Percentiles rank a stretch among this genome's conserved stretches.
Evolutionary conservation across 2,113 vertebrate genomes (phyloP).

Genomic region (Diglossa brunneiventris): DNA sequence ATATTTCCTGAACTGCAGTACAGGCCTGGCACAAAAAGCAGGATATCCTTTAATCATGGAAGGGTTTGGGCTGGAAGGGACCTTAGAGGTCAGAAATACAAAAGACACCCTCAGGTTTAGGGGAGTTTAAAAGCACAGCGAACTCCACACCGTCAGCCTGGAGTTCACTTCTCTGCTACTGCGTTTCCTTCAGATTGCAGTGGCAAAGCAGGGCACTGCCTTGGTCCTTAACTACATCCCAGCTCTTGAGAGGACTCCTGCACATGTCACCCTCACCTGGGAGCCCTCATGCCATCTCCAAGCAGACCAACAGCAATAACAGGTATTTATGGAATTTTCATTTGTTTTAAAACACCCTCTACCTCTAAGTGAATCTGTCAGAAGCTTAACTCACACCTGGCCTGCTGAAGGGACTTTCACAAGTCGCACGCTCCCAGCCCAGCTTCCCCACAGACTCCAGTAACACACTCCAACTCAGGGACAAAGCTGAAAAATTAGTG

Average conservation of each 20-base stretch:
- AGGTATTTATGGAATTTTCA: not conserved
- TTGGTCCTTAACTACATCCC: not conserved
- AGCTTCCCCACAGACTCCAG: not conserved
- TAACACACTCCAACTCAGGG: not conserved
- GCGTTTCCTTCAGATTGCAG: not conserved
- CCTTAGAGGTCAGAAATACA: not conserved
- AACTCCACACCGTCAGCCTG: not conserved
- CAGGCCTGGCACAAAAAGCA: not conserved
- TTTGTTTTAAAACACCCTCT: not conserved
- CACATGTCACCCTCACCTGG: not conserved
- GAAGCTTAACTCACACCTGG: not conserved
- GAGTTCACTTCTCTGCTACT: not conserved
- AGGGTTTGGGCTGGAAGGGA: not conserved
- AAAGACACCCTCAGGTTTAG: not conserved
- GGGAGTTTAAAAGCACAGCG: not conserved
- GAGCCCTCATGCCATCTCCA: not conserved
- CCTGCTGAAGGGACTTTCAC: not conserved
- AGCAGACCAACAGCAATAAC: accelerated
- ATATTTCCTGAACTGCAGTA: not conserved
- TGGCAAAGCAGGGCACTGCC: too few relatives aligned
- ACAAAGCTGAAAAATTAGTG: not conserved
- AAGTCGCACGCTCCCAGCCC: not conserved
- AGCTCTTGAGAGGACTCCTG: not conserved
- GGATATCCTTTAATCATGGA: not conserved
- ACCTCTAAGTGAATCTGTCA: not conserved